Evolutionary conservation across 2,888 invertebrate genomes (phyloP).

Genomic region (Drosophila paranaensis): DNA sequence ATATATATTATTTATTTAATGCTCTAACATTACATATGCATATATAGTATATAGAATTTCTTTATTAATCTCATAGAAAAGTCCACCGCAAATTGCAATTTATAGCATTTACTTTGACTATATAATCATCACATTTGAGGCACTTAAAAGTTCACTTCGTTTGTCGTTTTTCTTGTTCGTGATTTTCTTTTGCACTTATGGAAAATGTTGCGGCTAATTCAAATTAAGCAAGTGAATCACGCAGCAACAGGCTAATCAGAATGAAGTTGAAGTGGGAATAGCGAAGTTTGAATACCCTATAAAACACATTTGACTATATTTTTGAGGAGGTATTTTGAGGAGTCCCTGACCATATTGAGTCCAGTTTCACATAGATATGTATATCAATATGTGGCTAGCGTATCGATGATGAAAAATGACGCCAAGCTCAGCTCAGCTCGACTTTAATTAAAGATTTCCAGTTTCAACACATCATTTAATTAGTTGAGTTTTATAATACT

Average conservation of each 20-base stretch:
- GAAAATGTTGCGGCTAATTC: neutral
- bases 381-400: too few species aligned
- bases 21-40: too few species aligned
- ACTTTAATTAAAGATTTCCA: neutral
- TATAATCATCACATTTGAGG: neutral
- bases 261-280: neutral
- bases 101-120: neutral
- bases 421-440: neutral
- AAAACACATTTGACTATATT: neutral
- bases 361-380: too few species aligned
- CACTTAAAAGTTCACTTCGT: neutral
- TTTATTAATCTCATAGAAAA: too few species aligned
- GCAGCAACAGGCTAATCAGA: neutral
- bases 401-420: neutral
- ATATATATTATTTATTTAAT: too few species aligned
- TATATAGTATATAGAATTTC: too few species aligned
- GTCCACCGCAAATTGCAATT: neutral
- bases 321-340: neutral
- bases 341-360: too few species aligned
- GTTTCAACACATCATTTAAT: neutral
- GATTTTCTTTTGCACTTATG: neutral
- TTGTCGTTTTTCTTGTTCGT: neutral
- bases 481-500: neutral
- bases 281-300: neutral
- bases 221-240: slow-evolving; percentile 3